A percentile compares a stretch with the other conserved stretches of the same genome.
Evolutionary conservation across 2,888 invertebrate genomes (phyloP).

Genomic region (Rhodophaea formosa): DNA sequence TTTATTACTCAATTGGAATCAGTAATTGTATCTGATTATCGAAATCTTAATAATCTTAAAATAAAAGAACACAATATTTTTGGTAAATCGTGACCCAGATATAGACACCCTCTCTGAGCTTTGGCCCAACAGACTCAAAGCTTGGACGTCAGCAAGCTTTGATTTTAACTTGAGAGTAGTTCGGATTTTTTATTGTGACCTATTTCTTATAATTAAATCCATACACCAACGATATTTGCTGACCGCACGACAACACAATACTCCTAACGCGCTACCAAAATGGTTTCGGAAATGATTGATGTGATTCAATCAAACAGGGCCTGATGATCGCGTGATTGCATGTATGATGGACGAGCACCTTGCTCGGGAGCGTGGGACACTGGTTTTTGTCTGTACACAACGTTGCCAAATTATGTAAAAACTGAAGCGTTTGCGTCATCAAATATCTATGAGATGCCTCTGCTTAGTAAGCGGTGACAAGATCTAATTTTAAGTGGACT

Average conservation of each 20-base stretch:
- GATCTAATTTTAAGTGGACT: too few species aligned
- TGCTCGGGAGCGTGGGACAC: slow-evolving; percentile 24
- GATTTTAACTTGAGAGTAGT: too few species aligned
- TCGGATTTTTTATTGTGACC: too few species aligned
- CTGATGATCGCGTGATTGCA: slow-evolving; percentile 26
- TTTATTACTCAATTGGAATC: too few species aligned
- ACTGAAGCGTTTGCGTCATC: neutral
- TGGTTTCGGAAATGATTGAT: slow-evolving; percentile 26
- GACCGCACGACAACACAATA: neutral
- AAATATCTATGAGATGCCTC: neutral
- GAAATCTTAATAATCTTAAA: too few species aligned
- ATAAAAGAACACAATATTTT: too few species aligned
- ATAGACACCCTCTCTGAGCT: too few species aligned
- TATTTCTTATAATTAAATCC: neutral
- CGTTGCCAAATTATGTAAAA: neutral
- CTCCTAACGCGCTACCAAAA: slow-evolving; percentile 9
- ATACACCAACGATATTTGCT: neutral
- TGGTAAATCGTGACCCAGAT: too few species aligned
- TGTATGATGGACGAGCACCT: slow-evolving; percentile 26
- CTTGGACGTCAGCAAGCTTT: too few species aligned
- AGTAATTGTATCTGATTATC: too few species aligned
- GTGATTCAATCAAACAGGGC: slow-evolving; percentile 20
- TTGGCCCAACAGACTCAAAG: too few species aligned
- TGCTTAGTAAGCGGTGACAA: neutral
- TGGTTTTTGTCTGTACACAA: slow-evolving; percentile 8